A percentile compares a stretch with the other conserved stretches of the same genome.
These are phyloP conservation scores for Lacerta viridis DNA, from an alignment of 2,797 vertebrate genomes.

Conservation along the genomic window DNA sequence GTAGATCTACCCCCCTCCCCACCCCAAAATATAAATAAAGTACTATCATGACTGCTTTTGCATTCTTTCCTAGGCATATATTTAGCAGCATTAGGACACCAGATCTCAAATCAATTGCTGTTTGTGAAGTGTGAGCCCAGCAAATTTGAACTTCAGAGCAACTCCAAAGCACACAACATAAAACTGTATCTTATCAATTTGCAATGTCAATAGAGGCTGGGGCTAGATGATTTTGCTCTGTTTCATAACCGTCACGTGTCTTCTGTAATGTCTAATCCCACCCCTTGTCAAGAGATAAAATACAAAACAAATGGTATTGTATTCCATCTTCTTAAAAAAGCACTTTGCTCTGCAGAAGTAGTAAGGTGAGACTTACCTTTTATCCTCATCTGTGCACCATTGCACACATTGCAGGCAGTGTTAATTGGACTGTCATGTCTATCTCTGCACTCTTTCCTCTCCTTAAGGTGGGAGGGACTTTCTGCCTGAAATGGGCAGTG, in stretches of 20 bases:
- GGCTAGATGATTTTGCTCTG: not conserved
- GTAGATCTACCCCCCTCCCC: not conserved
- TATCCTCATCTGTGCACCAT: not conserved
- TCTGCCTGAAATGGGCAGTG: not conserved
- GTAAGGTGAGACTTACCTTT: too few relatives aligned
- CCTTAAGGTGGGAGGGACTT: not conserved
- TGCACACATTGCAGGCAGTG: not conserved
- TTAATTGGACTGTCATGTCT: not conserved
- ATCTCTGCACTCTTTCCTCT: not conserved
- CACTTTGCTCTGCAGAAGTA: not conserved
- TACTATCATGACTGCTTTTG: not conserved
- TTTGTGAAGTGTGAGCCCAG: not conserved
- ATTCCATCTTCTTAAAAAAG: not conserved
- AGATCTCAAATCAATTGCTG: not conserved
- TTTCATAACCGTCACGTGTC: not conserved
- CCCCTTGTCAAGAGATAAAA: not conserved
- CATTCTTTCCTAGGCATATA: not conserved
- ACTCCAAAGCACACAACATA: not conserved
- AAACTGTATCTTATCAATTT: not conserved
- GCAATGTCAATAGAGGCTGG: not conserved
- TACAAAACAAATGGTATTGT: not conserved
- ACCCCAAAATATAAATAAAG: too few relatives aligned
- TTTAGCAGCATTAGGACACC: not conserved
- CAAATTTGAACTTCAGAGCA: not conserved
- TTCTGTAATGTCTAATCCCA: not conserved